A percentile compares a stretch with the other conserved stretches of the same genome.
These are phyloP conservation scores for Sebastes miniatus DNA, from an alignment of 2,797 vertebrate species.

Conservation along the genomic window DNA sequence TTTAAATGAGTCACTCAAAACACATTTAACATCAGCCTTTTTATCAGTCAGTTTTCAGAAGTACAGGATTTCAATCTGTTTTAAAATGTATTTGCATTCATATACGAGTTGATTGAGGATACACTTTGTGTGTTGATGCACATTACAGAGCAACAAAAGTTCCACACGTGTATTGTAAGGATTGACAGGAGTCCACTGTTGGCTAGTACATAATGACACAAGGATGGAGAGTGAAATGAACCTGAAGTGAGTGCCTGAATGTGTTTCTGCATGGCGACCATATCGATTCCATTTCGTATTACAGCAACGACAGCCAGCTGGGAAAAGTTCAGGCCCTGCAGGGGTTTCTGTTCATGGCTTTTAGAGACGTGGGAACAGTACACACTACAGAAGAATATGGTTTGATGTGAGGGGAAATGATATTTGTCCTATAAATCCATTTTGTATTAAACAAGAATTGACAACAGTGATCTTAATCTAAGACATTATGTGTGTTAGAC, in stretches of 20 bases:
- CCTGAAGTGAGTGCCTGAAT: constrained; percentile 34
- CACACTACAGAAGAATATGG: neutral
- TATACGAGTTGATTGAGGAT: neutral
- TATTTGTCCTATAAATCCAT: neutral
- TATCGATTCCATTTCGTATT: constrained; percentile 64
- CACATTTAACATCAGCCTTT: neutral
- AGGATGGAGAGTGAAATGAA: constrained; percentile 36
- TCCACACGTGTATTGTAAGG: neutral
- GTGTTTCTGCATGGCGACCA: constrained; percentile 51
- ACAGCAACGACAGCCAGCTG: constrained; percentile 25
- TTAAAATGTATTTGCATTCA: neutral
- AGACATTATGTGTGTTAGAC: neutral
- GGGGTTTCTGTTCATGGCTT: constrained; percentile 27
- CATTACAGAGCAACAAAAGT: neutral
- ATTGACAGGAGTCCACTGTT: neutral
- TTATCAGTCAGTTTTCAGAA: too few species aligned
- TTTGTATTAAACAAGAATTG: neutral
- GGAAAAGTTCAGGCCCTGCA: constrained; percentile 37
- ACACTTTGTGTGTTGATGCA: too few species aligned
- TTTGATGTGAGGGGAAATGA: constrained; percentile 7
- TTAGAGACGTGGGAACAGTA: constrained; percentile 19
- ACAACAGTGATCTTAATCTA: neutral
- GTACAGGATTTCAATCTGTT: too few species aligned
- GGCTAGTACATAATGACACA: neutral
- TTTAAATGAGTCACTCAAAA: neutral